Evolutionary conservation across 2,888 invertebrate species (phyloP), one percentile per base, ranked within the genome.

Genomic region (Rhimphoctona megacephalus): DNA sequence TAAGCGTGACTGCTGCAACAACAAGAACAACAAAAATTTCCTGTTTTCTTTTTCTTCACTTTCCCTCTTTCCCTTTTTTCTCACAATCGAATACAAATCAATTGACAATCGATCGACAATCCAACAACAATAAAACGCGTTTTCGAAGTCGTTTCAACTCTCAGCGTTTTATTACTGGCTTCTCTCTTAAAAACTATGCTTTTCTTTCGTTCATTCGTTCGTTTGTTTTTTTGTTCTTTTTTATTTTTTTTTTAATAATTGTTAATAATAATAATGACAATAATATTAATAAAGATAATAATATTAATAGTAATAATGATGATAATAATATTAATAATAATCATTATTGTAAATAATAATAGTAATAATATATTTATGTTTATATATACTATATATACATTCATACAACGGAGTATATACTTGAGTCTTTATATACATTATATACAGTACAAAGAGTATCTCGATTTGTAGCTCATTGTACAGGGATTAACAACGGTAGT

Each of bases 381-480:
- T 83, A 81, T 81, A 86, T 86, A 81, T 83, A 86, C 83, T 83
- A 86, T 86, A 86, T 86, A 83, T 81, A 86, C 86, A 78, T 85
- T 85, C 78, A 78, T 85, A 85, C 85, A 85, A 85, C 85, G 78
- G 85, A 82, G 85, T 85, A 81, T 85, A 85, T 82, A 85, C 49
- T 85, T 74, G 85, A 82, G 85, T 79, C 82, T 81, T 85, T 85
- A 82, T 85, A 85, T 85, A 85, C 85, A 85, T 82, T 85, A 86
- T 86, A 74, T 86, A 86, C 86, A 86, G 64, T 84, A 78, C 81
- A 81, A 74, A 76, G 70, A 33, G 46, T 73, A 61, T 61, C 36
- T 30, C 39, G 43, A 25, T 70, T 52, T 74, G 73, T 70, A 52
- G 64, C 83, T 81, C 83, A 78, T 81, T 76, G 81, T 77, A 79